Evolutionary conservation across 2,113 vertebrate genomes (phyloP), one percentile per base, ranked within the genome.

Genomic region (Gasterosteus nipponicus): DNA sequence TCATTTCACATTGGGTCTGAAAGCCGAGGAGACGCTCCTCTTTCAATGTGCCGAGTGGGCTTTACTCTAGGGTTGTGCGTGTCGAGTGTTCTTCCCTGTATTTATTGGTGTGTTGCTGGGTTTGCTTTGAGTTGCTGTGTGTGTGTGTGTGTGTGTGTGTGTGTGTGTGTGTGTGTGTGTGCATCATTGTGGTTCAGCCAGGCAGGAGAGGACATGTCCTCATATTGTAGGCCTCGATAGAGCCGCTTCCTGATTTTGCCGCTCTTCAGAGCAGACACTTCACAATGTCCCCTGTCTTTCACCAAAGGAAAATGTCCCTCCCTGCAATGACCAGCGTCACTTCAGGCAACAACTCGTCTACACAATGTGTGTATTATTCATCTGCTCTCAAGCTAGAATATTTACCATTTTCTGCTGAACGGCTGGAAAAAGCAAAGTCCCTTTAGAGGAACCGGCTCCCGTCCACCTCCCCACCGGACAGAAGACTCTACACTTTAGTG

Each of bases 61-160:
- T 70, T 47, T 82, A 88, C 59, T 78, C 74, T 29, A 42, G 66
- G 46, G 18, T 60, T 59, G 61, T 78, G 75, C 70, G 58, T 49
- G 18, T 54, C 35, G 19, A 19, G 10, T 62, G 73, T 64, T 56
- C n/a, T 59, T 57, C 80, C 54, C 64, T 75, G 53, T 89, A 89
- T 90, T 92, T 93, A 89, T 90, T 89, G 60, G 49, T 70, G 82
- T 88, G 82, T 42, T 76, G 77, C 62, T 69, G 18, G 9, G 62
- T 75, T 77, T 84, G 69, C 60, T 81, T 80, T 78, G 54, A 69
- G 64, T 80, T 66, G 61, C 47, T 75, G 70, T 56, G 51, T 69
- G 31, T 51, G 73, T 75, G 68, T 49, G 61, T 29, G 35, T 83
- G 31, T 72, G 82, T 7, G 74, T 81, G 69, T 41, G 16, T 71